Evolutionary conservation across 2,888 invertebrate genomes (phyloP).

Genomic region (Dicyrtoma fusca): DNA sequence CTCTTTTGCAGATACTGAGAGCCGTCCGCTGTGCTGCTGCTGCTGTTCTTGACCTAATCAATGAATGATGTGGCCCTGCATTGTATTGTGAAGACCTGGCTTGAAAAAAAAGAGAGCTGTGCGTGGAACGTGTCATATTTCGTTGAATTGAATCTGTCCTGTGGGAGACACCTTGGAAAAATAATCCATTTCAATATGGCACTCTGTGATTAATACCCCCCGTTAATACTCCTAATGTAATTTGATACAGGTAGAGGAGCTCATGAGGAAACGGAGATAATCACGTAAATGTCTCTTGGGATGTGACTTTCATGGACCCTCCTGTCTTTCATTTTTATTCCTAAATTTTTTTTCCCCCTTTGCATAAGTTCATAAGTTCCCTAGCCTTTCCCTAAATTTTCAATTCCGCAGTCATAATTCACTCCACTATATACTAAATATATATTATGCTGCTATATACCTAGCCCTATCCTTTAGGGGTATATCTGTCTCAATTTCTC

Average conservation of each 20-base stretch:
- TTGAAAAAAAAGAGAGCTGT: constrained; percentile 11
- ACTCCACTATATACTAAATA: too few species aligned
- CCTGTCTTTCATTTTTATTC: background rate
- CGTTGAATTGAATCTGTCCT: constrained; percentile 39
- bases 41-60: too few species aligned
- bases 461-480: too few species aligned
- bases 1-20: too few species aligned
- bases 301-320: constrained; percentile 15
- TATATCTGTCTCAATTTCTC: too few species aligned
- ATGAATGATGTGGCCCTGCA: too few species aligned
- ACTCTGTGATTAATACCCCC: constrained; percentile 41
- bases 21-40: too few species aligned
- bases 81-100: background rate
- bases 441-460: too few species aligned
- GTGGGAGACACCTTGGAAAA: constrained; percentile 41
- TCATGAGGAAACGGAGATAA: constrained; percentile 25
- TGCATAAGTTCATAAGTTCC: background rate
- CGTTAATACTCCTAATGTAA: constrained; percentile 44
- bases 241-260: constrained; percentile 39
- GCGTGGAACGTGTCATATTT: constrained; percentile 41
- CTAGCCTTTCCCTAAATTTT: constrained; percentile 4
- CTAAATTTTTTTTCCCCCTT: background rate
- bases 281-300: constrained; percentile 41
- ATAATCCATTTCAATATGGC: constrained; percentile 40
- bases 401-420: background rate